A percentile compares a stretch with the other conserved stretches of the same genome.
phyloP scores from a whole-genome alignment of 2,888 invertebrate genomes.

The Drosophila meridionalis region DNA sequence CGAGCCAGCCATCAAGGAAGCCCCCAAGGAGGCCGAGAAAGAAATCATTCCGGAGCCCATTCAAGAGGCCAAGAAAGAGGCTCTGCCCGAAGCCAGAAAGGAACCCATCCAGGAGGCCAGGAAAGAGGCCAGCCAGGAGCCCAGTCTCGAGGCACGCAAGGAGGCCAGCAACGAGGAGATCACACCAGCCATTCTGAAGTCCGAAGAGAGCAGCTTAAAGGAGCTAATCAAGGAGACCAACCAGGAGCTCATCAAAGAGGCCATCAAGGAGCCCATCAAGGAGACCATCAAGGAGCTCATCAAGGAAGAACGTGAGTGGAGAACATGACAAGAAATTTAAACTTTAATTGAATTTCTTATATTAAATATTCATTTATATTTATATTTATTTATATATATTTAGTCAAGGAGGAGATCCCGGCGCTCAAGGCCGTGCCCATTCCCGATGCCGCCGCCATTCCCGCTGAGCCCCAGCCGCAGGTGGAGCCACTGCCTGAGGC shows the following conservation, averaged over 20 bases:
- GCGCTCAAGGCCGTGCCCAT: constrained; percentile 44
- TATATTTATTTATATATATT: no score
- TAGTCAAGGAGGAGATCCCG: constrained; percentile 50
- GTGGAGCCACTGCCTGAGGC: constrained; percentile 38
- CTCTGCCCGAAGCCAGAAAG: constrained; percentile 19
- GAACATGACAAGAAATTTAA: neutral
- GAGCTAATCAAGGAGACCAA: constrained; percentile 40
- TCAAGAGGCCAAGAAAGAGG: constrained; percentile 43
- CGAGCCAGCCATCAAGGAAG: constrained; percentile 40
- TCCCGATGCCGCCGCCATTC: constrained; percentile 29
- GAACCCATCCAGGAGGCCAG: constrained; percentile 29
- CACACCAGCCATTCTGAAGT: constrained; percentile 32
- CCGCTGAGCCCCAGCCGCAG: constrained; percentile 29
- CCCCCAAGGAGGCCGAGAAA: constrained; percentile 47
- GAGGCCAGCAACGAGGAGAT: constrained; percentile 25
- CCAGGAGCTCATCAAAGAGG: constrained; percentile 42
- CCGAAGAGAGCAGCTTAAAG: constrained; percentile 29
- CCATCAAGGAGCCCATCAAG: constrained; percentile 49
- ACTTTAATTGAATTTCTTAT: neutral
- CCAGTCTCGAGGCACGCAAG: constrained; percentile 16
- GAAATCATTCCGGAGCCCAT: constrained; percentile 37
- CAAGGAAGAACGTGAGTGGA: constrained; percentile 52
- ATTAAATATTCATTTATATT: no score
- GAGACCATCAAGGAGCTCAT: constrained; percentile 35
- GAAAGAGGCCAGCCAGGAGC: constrained; percentile 12